phyloP scores from a whole-genome alignment of 2,797 vertebrate species.

The Sebastes steindachneri region DNA sequence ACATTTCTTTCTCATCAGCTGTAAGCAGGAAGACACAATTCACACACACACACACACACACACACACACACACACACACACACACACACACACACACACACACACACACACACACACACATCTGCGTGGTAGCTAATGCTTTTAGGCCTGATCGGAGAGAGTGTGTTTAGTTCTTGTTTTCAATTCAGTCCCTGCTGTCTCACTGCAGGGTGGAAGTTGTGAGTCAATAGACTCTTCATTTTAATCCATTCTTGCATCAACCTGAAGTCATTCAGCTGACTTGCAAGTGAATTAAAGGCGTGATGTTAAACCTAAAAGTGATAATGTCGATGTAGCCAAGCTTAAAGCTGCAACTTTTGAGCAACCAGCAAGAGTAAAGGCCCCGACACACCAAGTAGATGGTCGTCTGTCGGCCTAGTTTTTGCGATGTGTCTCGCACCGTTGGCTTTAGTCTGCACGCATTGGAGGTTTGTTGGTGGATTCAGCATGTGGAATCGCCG shows the following conservation, averaged over 20 bases:
- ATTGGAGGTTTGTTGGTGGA: neutral
- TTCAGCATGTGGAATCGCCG: neutral
- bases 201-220: neutral
- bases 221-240: neutral
- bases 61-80: neutral
- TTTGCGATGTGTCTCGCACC: neutral
- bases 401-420: neutral
- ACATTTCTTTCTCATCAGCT: conserved; percentile 32
- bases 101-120: neutral
- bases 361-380: neutral
- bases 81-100: neutral
- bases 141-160: neutral
- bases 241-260: neutral
- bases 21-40: neutral
- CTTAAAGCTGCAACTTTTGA: neutral
- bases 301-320: neutral
- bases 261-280: neutral
- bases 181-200: neutral
- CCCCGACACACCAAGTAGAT: neutral
- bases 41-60: no score
- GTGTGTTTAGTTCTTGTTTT: neutral
- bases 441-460: no score
- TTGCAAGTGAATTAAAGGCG: neutral
- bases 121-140: neutral
- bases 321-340: neutral